Conservation (phyloP, 2,797 vertebrate genomes). For the Otolemur crassicaudatus region DNA sequence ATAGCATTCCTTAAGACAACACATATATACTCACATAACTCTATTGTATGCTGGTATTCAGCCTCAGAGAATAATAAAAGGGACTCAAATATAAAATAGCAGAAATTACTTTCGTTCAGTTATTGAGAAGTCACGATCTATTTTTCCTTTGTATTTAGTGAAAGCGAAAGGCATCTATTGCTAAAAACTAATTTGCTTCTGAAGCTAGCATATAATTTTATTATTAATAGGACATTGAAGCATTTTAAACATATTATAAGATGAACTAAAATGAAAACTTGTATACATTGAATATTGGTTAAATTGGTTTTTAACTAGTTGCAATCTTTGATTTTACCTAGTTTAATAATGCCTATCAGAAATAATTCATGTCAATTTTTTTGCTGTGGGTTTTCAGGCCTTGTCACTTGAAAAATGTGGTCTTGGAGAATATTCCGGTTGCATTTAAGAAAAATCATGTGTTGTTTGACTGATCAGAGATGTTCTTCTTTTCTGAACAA, state of each 20-base stretch:
- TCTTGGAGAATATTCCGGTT: constrained; percentile 14
- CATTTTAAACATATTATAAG: constrained; percentile 53
- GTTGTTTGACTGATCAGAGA: background rate
- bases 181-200: constrained; percentile 45
- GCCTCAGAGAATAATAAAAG: constrained; percentile 21
- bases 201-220: background rate
- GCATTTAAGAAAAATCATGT: constrained; percentile 36
- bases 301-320: constrained; percentile 39
- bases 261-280: constrained; percentile 59
- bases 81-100: constrained; percentile 5
- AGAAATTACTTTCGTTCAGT: background rate
- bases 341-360: constrained; percentile 10
- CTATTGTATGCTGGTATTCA: background rate
- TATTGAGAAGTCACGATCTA: constrained; percentile 19
- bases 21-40: background rate
- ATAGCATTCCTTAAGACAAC: background rate
- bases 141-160: constrained; percentile 52
- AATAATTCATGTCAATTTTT: constrained; percentile 26
- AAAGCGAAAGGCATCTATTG: background rate
- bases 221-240: constrained; percentile 26
- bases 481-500: constrained; percentile 11
- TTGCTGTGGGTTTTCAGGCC: constrained; percentile 28
- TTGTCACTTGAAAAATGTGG: background rate
- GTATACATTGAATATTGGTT: constrained; percentile 23
- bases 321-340: background rate